These are phyloP conservation scores for Hofmannophila pseudospretella DNA, from an alignment of 2,888 invertebrate species.

Conservation along the genomic window DNA sequence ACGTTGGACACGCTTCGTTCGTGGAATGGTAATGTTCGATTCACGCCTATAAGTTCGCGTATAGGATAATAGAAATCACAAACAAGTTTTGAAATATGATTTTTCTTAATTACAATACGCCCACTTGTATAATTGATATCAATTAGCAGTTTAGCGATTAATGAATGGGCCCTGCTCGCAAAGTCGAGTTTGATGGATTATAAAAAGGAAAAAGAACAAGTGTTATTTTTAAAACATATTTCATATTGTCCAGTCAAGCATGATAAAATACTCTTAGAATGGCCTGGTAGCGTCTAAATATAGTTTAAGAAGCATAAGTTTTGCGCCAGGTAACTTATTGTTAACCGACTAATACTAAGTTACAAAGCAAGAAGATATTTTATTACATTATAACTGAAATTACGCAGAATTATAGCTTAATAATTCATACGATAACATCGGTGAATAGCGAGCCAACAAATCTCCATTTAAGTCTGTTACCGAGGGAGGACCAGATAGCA, in stretches of 20 bases:
- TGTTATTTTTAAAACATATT: no score
- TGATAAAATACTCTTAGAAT: no score
- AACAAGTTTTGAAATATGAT: neutral
- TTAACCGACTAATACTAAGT: no score
- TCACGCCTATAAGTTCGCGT: slow-evolving; percentile 4
- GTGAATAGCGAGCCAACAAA: slow-evolving; percentile 30
- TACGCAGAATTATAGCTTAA: slow-evolving; percentile 24
- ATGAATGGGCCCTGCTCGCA: no score
- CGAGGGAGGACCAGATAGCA: slow-evolving; percentile 26
- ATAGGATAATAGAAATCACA: neutral
- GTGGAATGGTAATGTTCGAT: slow-evolving; percentile 15
- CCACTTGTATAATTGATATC: neutral
- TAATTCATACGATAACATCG: slow-evolving; percentile 32
- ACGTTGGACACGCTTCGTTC: slow-evolving; percentile 34
- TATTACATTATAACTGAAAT: slow-evolving; percentile 18
- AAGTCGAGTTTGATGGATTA: no score
- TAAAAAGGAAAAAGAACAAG: no score
- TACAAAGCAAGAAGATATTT: slow-evolving; percentile 2
- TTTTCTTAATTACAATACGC: neutral
- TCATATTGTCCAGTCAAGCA: no score
- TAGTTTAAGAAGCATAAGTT: no score
- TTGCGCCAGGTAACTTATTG: neutral
- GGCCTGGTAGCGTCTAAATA: no score
- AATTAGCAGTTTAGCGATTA: neutral
- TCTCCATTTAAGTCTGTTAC: slow-evolving; percentile 36